These are phyloP conservation scores for Poeciliopsis gracilis DNA, from an alignment of 2,797 vertebrate genomes.

Conservation along the genomic window DNA sequence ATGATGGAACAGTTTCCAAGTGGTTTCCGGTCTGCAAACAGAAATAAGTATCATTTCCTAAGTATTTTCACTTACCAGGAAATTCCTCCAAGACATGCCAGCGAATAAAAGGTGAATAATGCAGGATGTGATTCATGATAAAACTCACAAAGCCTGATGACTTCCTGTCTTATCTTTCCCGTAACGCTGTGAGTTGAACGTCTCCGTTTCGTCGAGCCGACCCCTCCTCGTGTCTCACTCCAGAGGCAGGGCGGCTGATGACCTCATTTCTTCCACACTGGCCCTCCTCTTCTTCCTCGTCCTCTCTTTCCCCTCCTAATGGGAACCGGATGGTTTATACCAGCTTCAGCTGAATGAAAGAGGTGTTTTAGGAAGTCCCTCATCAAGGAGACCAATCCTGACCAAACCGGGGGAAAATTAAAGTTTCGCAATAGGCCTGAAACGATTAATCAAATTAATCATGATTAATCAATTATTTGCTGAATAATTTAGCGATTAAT, in stretches of 20 bases:
- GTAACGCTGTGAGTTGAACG: not conserved
- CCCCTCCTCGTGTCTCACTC: slow-evolving; percentile 36
- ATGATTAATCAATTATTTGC: too few species aligned
- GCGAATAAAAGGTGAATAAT: not conserved
- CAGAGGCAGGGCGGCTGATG: slow-evolving; percentile 50
- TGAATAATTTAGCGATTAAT: too few species aligned
- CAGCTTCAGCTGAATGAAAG: slow-evolving; percentile 38
- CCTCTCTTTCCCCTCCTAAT: slow-evolving; percentile 56
- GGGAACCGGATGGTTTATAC: slow-evolving; percentile 70
- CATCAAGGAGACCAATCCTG: not conserved
- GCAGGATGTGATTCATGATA: not conserved
- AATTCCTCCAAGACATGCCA: not conserved
- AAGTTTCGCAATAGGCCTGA: not conserved
- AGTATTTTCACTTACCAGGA: not conserved
- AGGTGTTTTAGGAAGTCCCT: slow-evolving; percentile 13
- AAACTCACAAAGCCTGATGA: not conserved
- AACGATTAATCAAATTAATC: too few species aligned
- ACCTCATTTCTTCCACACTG: slow-evolving; percentile 71
- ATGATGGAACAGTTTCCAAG: not conserved
- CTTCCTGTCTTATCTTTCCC: slow-evolving; percentile 10
- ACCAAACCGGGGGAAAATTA: not conserved
- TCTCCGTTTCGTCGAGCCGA: slow-evolving; percentile 6
- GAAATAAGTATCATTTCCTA: slow-evolving; percentile 12
- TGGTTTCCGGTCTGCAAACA: slow-evolving; percentile 1
- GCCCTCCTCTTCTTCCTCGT: slow-evolving; percentile 4